A percentile compares a stretch with the other conserved stretches of the same genome.
Conservation (phyloP, 2,888 invertebrate species). For the Tortricodes alternella region DNA sequence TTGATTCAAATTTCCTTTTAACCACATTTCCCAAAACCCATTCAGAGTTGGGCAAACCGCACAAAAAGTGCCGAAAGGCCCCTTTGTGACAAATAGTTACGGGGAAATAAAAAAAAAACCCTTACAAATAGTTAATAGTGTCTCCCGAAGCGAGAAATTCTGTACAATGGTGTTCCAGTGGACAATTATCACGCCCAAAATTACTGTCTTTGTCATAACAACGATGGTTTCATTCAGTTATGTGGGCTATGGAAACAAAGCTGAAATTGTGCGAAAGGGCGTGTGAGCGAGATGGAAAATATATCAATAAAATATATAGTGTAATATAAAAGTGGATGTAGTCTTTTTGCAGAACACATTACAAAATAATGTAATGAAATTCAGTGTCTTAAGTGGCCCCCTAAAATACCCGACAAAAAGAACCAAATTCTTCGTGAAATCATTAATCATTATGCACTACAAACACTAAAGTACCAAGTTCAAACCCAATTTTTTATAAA, state of each 20-base stretch:
- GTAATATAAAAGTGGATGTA: not conserved
- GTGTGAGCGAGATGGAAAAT: not conserved
- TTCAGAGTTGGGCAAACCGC: constrained; percentile 9
- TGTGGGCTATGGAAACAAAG: not conserved
- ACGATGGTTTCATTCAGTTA: constrained; percentile 30
- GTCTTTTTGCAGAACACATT: not conserved
- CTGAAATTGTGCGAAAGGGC: not conserved
- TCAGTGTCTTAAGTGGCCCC: too few relatives aligned
- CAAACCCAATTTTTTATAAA: too few relatives aligned
- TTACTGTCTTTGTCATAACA: constrained; percentile 74
- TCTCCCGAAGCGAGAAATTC: constrained; percentile 72
- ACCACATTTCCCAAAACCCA: constrained; percentile 24
- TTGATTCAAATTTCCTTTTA: constrained; percentile 21
- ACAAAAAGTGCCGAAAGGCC: constrained; percentile 61
- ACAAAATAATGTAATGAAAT: too few relatives aligned
- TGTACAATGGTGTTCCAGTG: constrained; percentile 62
- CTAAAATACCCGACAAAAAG: too few relatives aligned
- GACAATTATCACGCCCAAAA: constrained; percentile 75
- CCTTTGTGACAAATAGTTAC: constrained; percentile 67
- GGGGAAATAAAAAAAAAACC: constrained; percentile 49
- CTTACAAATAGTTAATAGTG: constrained; percentile 72
- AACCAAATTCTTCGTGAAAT: too few relatives aligned
- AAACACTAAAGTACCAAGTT: too few relatives aligned
- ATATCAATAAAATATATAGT: not conserved
- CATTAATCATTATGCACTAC: too few relatives aligned